phyloP scores from a whole-genome alignment of 2,797 vertebrate species.

The Sciurus vulgaris region DNA sequence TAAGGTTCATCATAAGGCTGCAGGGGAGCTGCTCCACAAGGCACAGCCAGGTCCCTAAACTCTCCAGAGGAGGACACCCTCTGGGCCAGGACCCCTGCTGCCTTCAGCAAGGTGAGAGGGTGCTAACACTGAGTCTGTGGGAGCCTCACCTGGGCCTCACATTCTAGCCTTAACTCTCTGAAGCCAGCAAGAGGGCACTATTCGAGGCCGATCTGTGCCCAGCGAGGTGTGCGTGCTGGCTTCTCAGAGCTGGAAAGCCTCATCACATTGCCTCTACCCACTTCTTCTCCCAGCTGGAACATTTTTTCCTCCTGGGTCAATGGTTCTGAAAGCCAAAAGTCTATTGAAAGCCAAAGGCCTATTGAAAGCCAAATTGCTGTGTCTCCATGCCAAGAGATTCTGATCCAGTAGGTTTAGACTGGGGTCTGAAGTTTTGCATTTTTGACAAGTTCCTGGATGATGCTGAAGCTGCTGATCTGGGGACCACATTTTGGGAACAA shows the following conservation, averaged over 20 bases:
- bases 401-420: neutral
- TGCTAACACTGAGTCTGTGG: neutral
- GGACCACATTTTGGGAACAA: neutral
- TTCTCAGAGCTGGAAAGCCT: neutral
- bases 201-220: accelerated
- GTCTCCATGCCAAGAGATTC: neutral
- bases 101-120: neutral
- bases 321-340: neutral
- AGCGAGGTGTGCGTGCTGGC: neutral
- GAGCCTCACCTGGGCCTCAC: neutral
- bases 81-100: too few species aligned
- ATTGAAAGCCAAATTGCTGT: neutral
- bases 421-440: neutral
- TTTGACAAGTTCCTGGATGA: neutral
- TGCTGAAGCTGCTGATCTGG: too few species aligned
- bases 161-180: neutral
- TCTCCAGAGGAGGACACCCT: neutral
- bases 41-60: neutral
- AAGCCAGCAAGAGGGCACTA: too few species aligned
- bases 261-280: neutral
- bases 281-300: too few species aligned
- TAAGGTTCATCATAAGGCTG: neutral
- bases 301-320: neutral
- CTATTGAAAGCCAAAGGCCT: neutral
- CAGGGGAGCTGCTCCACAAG: neutral